phyloP scores from a whole-genome alignment of 1,140 invertebrate genomes.

The Palaemon carinicauda region DNA sequence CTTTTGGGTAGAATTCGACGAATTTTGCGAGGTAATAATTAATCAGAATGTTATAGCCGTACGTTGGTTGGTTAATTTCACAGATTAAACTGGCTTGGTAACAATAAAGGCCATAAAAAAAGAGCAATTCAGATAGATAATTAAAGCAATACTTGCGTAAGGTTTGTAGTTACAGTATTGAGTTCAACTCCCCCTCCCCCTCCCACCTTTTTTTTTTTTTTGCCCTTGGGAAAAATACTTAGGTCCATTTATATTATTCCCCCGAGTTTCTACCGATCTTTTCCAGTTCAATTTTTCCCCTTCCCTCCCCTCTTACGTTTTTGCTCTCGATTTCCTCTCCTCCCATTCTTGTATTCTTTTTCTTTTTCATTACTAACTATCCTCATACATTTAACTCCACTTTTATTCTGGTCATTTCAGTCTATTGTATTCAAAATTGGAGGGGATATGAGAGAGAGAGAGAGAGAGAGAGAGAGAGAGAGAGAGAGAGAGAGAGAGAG shows the following conservation, averaged over 20 bases:
- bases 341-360: not conserved
- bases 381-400: not conserved
- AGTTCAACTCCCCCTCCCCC: no score
- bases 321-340: not conserved
- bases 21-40: no score
- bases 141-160: no score
- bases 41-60: no score
- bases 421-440: not conserved
- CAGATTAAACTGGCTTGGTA: no score
- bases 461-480: conserved; percentile 19
- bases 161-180: no score
- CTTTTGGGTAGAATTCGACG: no score
- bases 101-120: no score
- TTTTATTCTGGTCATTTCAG: not conserved
- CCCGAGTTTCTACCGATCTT: not conserved
- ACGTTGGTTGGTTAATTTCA: no score
- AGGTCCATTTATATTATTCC: not conserved
- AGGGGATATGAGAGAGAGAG: not conserved
- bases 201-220: not conserved
- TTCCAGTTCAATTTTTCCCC: not conserved
- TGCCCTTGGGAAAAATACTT: not conserved
- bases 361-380: not conserved
- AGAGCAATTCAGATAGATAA: no score
- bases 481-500: not conserved
- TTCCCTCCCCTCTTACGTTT: not conserved